Evolutionary conservation across 2,888 invertebrate species (phyloP), one percentile per base, ranked within the genome.

Genomic region (Phoenoteleia sp.): DNA sequence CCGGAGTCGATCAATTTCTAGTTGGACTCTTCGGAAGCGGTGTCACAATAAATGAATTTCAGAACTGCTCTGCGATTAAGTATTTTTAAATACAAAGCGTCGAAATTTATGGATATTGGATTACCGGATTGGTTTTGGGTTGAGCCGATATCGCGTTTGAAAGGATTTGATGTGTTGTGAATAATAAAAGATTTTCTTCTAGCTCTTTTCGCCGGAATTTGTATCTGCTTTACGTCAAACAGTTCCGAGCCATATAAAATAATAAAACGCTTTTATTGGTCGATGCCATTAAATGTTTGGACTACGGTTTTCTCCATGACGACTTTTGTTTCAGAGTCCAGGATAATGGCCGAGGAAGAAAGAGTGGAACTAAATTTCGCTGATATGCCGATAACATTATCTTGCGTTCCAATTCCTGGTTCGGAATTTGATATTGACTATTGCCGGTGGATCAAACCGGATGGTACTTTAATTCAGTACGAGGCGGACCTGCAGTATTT

Each of bases 381-480:
- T 36, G 69, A 62, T 74, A 74, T 58, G 9, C 62, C 75, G 49
- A 67, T 85, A 64, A 82, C 62, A 52, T 85, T 92, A 49, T 77
- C 88, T 33, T 92, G 90, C 77, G 81, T 83, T 36, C 87, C 90
- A 29, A 88, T 91, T 82, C 90, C 90, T 33, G 85, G 71, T 15
- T 76, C 85, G 21, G 81, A 90, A 64, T 89, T 86, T 21, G 84
- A 86, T 23, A 87, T 93, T 79, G 86, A 90, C 74, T 90, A 92
- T 64, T 93, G 93, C 71, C 90, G 92, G 58, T 93, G 93, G 93
- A 84, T 93, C 60, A 91, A 88, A 60, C 93, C 93, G 33, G 87
- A 89, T 74, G 91, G 92, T 81, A 83, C 82, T 36, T 91, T 91
- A 84, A 90, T 93, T 84, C 87, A 89, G 49, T 58, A 64, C 54